A percentile compares a stretch with the other conserved stretches of the same genome.
phyloP scores from a whole-genome alignment of 2,888 invertebrate species.

The Calliopum simillimum region DNA sequence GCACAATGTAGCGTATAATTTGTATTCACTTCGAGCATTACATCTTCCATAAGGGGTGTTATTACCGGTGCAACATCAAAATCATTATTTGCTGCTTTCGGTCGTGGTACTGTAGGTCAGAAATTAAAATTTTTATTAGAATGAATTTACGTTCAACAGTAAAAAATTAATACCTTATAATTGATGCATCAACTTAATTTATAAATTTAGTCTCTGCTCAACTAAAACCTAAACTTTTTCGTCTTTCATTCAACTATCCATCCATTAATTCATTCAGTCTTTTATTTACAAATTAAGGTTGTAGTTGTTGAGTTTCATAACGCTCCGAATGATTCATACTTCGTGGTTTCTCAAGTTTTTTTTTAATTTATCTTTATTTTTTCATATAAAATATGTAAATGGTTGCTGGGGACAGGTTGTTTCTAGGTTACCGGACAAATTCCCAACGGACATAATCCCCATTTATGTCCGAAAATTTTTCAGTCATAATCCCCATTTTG shows the following conservation, averaged over 20 bases:
- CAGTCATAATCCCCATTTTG: no score
- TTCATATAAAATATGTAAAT: neutral
- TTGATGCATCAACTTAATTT: slow-evolving; percentile 2
- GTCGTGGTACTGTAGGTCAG: slow-evolving; percentile 58
- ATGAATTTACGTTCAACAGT: no score
- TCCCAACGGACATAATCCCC: no score
- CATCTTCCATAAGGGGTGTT: slow-evolving; percentile 59
- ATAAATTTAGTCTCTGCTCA: neutral
- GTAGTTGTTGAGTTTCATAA: neutral
- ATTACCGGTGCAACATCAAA: slow-evolving; percentile 63
- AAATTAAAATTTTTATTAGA: neutral
- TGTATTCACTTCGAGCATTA: slow-evolving; percentile 58
- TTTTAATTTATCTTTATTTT: neutral
- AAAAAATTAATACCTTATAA: neutral
- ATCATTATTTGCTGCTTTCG: slow-evolving; percentile 47
- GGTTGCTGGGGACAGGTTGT: neutral
- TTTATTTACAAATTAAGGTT: no score
- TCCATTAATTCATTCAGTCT: no score
- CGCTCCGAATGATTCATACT: no score
- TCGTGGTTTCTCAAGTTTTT: neutral
- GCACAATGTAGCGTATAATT: slow-evolving; percentile 68
- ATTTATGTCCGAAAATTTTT: no score
- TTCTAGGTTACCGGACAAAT: no score
- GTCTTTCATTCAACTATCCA: no score
- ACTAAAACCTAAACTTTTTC: neutral